Conservation (phyloP, 1,140 invertebrate genomes). For the Drosophila takahashii region DNA sequence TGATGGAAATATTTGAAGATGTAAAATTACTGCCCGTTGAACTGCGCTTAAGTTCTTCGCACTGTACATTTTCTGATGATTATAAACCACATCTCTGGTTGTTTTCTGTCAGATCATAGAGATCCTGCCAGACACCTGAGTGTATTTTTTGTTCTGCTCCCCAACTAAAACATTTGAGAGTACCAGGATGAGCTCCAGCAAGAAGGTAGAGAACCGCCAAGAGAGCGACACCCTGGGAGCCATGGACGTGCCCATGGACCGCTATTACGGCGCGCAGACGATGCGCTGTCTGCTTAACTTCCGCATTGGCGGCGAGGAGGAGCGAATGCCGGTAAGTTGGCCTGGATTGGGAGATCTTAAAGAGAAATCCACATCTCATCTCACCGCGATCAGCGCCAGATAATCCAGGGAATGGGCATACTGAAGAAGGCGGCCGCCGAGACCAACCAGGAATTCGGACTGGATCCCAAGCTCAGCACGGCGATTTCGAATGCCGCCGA, state of each 20-base stretch:
- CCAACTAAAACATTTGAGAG: not conserved
- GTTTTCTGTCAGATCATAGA: not conserved
- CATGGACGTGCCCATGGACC: constrained; percentile 94
- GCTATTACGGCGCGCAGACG: constrained; percentile 99
- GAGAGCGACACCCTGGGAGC: constrained; percentile 97
- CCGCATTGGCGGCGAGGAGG: constrained; percentile 95
- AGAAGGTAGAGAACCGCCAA: constrained; percentile 82
- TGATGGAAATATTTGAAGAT: too few relatives aligned
- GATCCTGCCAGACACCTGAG: too few relatives aligned
- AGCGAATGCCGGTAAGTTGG: constrained; percentile 94
- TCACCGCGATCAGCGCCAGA: constrained; percentile 87
- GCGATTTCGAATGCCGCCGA: constrained; percentile 6
- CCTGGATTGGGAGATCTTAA: too few relatives aligned
- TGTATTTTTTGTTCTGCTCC: not conserved
- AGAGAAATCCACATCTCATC: too few relatives aligned
- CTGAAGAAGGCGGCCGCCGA: constrained; percentile 8
- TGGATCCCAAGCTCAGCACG: constrained; percentile 8
- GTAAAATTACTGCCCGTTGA: too few relatives aligned
- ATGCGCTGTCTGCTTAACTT: constrained; percentile 97
- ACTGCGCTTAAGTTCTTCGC: too few relatives aligned
- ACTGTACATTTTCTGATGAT: too few relatives aligned
- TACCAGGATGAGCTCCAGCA: not conserved
- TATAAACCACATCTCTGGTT: not conserved
- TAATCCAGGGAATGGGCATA: constrained; percentile 90
- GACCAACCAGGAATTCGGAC: constrained; percentile 1